Evolutionary conservation across 2,888 invertebrate genomes (phyloP).

Genomic region (Nasonovia ribisnigri): DNA sequence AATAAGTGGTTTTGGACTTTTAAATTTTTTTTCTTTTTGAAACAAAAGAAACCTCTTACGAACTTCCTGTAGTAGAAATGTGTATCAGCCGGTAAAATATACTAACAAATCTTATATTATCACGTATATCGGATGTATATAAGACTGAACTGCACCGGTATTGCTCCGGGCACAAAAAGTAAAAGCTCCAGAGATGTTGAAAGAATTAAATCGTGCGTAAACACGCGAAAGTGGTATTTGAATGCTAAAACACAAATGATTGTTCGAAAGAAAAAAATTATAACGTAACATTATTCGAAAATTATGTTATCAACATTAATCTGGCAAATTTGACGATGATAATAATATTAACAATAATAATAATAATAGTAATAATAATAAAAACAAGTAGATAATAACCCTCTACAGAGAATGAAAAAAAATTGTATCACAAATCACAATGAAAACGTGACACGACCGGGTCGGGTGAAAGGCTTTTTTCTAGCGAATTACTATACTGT

Average conservation of each 20-base stretch:
- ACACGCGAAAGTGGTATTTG: constrained; percentile 40
- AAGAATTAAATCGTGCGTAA: constrained; percentile 53
- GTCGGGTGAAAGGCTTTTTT: constrained; percentile 59
- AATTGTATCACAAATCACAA: constrained; percentile 48
- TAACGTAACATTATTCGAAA: neutral
- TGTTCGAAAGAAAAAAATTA: neutral
- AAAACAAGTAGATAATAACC: neutral
- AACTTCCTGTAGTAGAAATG: constrained; percentile 4
- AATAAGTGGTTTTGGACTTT: constrained; percentile 7
- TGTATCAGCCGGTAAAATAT: neutral
- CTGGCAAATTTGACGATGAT: neutral
- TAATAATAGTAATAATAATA: neutral
- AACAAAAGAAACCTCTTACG: neutral
- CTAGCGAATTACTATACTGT: neutral
- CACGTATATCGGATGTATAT: neutral
- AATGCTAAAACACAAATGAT: neutral
- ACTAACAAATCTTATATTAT: constrained; percentile 25
- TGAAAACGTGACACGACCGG: constrained; percentile 34
- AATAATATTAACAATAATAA: too few species aligned
- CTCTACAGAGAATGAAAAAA: constrained; percentile 21
- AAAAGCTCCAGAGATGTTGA: constrained; percentile 42
- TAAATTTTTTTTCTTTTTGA: neutral
- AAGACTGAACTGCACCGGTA: neutral
- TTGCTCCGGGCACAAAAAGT: constrained; percentile 35
- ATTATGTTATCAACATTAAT: constrained; percentile 67